Base-by-base conservation (phyloP, 1,140 invertebrate genomes). In the Andricus grossulariae region DNA sequence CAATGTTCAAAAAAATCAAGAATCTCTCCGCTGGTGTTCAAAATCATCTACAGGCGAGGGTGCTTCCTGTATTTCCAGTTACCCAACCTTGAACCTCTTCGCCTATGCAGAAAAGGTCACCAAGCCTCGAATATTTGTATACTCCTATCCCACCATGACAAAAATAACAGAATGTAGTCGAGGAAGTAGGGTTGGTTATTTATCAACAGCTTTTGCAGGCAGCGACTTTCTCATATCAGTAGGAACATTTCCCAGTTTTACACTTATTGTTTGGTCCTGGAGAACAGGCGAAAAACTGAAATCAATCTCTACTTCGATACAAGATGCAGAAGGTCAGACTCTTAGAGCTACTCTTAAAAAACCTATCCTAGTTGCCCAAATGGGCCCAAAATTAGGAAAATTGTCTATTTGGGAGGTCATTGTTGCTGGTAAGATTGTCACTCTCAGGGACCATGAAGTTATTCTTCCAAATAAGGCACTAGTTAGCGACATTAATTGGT, bases 201-300 rank as follows among this genome's bases (percentile, higher is more conserved):
- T 89, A 8, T 82, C 86, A 6, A 89, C 82, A 13, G 83, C 83
- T 1, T 91, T 92, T 73, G 82, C 84, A 4, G 76, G 25, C 25
- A 32, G 82, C 0, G 50, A 83, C 2, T 83, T 84, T 50, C 50
- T 92, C 0, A 25, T 92, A 6, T 87, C 90, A 4, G 16, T 91
- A 1, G 83, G 83, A 2, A 87, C 84, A 2, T 83, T 79, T 66
- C 89, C 90, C 0, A 70, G 81, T 13, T 92, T 87, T 77, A 15
- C 70, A 1, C 50, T 92, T 21, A 87, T 77, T 13, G 50, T 92
- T 7, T 92, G 91, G 91, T 84, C 74, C 3, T 92, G 91, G 91
- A 88, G 85, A 83, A 91, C 82, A 0, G 90, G 89, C 0, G 79
- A 86, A 16, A 89, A 87, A 57, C 73, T 92, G 1, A 50, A 45